Evolutionary conservation across 2,797 vertebrate genomes (phyloP).

Genomic region (Champsocephalus esox): DNA sequence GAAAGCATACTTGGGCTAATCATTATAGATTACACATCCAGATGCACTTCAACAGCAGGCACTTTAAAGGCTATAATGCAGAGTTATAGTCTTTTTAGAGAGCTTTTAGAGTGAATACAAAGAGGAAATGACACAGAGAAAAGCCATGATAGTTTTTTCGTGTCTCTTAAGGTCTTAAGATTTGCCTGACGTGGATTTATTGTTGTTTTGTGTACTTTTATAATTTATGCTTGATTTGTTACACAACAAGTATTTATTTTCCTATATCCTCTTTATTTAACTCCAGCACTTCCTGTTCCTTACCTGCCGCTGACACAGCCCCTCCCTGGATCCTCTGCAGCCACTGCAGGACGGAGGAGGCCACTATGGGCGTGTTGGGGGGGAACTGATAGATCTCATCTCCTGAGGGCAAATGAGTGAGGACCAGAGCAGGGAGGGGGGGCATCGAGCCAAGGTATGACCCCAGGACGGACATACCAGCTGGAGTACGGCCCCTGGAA

Average conservation of each 20-base stretch:
- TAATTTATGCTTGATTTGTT: not conserved
- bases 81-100: not conserved
- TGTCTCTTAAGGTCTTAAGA: not conserved
- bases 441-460: constrained; percentile 86
- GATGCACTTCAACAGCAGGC: constrained; percentile 8
- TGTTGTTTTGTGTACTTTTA: not conserved
- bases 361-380: constrained; percentile 78
- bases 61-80: not conserved
- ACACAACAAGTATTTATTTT: not conserved
- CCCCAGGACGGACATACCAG: constrained; percentile 86
- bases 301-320: constrained; percentile 87
- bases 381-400: constrained; percentile 91
- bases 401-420: constrained; percentile 83
- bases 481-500: constrained; percentile 87
- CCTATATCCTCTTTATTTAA: not conserved
- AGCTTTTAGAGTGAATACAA: constrained; percentile 7
- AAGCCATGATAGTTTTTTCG: not conserved
- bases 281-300: constrained; percentile 40
- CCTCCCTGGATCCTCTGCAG: constrained; percentile 85
- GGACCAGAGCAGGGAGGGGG: constrained; percentile 87
- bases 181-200: not conserved
- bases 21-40: constrained; percentile 1
- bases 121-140: not conserved
- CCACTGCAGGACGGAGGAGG: constrained; percentile 87
- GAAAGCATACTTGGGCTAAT: not conserved